Evolutionary conservation across 35 echinoderm and acorn worm species (phyloP), one percentile per base, ranked within the genome.

Genomic region (Antedon bifida): DNA sequence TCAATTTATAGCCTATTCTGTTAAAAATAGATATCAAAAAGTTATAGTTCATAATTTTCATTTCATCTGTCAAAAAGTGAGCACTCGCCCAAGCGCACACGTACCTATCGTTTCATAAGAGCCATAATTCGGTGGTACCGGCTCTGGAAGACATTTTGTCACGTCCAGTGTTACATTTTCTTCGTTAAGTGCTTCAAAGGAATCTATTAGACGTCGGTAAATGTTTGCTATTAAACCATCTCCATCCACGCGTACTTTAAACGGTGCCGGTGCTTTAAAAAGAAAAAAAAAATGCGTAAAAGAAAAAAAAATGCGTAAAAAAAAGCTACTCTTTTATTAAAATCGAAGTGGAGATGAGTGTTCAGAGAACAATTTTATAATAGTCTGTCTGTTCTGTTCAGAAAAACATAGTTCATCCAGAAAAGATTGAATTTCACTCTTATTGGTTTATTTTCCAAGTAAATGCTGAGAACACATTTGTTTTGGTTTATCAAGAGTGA

Each of bases 131-230:
- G 93, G 93, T 32, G 84, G 86, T 26, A 76, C 51, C 32, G 93
- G 81, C 26, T 84, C 36, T 9, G 93, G 93, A 73, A 96, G 85
- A 89, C 93, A 96, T 30, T 82, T 84, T 14, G 89, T 96, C 0
- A 90, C 91, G 77, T 96, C 93, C 29, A 96, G n/a, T 33, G 45
- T 89, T 30, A 91, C 73, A 33, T 96, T 89, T 16, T 55, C 30
- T 21, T 80, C 45, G n/a, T 74, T 36, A 4, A 77, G 30, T 12
- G 93, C 87, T 33, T 96, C 93, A 36, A 96, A 82, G 0, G 84
- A 84, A 1, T 76, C 34, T 19, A 85, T 33, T 0, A 96, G 38
- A 36, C 84, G 35, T 36, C 86, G 80, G 51, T 96, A 96, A 34
- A 96, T 39, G 26, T 96, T 85, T 1, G 90, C 84, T 1, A 96